These are phyloP conservation scores for Drosophila fungiperda DNA, from an alignment of 2,888 invertebrate species.

Conservation along the genomic window DNA sequence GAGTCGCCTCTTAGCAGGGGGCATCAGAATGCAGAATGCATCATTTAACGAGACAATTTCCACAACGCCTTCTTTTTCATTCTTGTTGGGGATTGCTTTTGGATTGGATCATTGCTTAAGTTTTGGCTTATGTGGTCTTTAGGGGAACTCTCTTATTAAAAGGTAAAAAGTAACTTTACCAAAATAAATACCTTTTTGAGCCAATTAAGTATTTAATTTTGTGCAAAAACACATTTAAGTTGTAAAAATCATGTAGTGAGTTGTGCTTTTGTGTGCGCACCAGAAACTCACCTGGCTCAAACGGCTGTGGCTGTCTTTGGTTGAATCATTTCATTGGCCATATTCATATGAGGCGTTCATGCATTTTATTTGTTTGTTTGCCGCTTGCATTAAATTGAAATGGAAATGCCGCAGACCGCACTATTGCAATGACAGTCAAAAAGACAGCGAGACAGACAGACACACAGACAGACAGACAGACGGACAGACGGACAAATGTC, in stretches of 20 bases:
- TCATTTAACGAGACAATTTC: conserved; percentile 28
- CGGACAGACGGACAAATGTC: conserved; percentile 38
- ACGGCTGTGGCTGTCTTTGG: conserved; percentile 2
- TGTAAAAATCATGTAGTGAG: neutral
- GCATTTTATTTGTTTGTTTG: conserved; percentile 75
- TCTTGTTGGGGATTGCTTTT: conserved; percentile 16
- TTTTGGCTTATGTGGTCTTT: neutral
- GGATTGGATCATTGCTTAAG: conserved; percentile 7
- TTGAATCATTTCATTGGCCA: conserved; percentile 43
- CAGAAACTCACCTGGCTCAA: conserved; percentile 2
- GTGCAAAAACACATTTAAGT: neutral
- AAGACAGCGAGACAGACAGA: conserved; percentile 3
- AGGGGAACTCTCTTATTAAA: conserved; percentile 14
- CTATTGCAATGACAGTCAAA: conserved; percentile 48
- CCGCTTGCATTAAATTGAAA: conserved; percentile 75
- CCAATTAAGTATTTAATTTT: neutral
- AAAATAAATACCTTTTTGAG: neutral
- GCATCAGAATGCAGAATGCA: conserved; percentile 2
- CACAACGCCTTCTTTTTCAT: neutral
- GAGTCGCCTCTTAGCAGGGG: neutral
- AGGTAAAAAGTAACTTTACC: neutral
- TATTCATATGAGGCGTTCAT: conserved; percentile 55
- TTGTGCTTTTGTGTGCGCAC: neutral
- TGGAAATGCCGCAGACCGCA: conserved; percentile 78
- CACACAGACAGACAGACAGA: conserved; percentile 6